Percentiles rank a stretch among this genome's conserved stretches.
phyloP scores from a whole-genome alignment of 2,888 invertebrate species.

The Polietes domitor region DNA sequence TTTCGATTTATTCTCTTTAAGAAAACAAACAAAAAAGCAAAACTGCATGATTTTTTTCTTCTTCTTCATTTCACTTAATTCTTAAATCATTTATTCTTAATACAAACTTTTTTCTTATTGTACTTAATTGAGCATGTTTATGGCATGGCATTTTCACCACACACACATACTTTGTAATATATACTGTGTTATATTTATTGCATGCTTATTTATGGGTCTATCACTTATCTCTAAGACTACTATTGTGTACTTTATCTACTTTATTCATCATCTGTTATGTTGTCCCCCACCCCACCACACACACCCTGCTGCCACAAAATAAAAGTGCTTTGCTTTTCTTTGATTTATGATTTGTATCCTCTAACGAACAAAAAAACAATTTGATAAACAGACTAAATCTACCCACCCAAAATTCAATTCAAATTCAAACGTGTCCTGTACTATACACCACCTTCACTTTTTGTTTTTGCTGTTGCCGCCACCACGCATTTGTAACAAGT shows the following conservation, averaged over 20 bases:
- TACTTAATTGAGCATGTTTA: background rate
- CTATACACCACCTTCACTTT: constrained; percentile 4
- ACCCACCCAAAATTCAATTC: background rate
- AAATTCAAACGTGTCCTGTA: constrained; percentile 9
- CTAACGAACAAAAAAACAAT: background rate
- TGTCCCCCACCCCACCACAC: constrained; percentile 18
- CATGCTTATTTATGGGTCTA: background rate
- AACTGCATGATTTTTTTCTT: no score
- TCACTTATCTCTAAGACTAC: background rate
- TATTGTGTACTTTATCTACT: background rate
- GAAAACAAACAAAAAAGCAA: no score
- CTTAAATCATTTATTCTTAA: no score
- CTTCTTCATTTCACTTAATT: no score
- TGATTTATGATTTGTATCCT: constrained; percentile 9
- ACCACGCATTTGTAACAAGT: constrained; percentile 63
- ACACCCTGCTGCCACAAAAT: background rate
- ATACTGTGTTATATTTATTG: background rate
- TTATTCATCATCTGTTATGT: constrained; percentile 22
- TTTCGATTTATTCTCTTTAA: background rate
- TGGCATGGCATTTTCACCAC: background rate
- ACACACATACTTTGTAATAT: background rate
- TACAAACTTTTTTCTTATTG: no score
- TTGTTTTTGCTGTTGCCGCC: constrained; percentile 54
- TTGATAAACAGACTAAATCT: background rate
- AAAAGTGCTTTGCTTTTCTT: constrained; percentile 62